phyloP scores from a whole-genome alignment of 1,140 invertebrate genomes.

The Zaprionus kolodkinae region DNA sequence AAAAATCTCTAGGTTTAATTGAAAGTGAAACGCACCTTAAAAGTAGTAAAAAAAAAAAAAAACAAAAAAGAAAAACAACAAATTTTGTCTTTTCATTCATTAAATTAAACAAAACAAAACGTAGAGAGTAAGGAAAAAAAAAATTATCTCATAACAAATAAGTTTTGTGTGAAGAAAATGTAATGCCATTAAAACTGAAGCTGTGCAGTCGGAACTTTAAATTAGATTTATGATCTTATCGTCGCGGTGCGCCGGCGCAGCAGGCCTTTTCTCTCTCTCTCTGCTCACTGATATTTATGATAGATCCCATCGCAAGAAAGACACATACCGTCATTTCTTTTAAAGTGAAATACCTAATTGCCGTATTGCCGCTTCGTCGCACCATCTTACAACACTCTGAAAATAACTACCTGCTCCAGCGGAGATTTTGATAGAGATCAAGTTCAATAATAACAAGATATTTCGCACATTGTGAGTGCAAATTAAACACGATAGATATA shows the following conservation, averaged over 20 bases:
- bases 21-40: conserved; percentile 58
- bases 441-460: no score
- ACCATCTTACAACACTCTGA: neutral
- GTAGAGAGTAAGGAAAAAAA: conserved; percentile 4
- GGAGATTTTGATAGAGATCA: neutral
- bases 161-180: conserved; percentile 39
- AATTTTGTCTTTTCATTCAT: conserved; percentile 56
- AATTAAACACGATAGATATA: no score
- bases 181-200: conserved; percentile 52
- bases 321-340: neutral
- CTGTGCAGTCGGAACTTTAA: conserved; percentile 22
- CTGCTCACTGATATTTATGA: neutral
- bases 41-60: conserved; percentile 29
- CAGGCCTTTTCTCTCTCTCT: neutral
- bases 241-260: neutral
- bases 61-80: conserved; percentile 41
- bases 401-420: no score
- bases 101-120: conserved; percentile 48
- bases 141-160: conserved; percentile 56
- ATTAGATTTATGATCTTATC: conserved; percentile 39
- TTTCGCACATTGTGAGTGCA: no score
- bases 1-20: conserved; percentile 44
- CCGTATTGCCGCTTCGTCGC: neutral
- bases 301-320: no score
- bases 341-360: neutral